Conservation (phyloP, 2,888 invertebrate species). For the Stegana nigrithorax region DNA sequence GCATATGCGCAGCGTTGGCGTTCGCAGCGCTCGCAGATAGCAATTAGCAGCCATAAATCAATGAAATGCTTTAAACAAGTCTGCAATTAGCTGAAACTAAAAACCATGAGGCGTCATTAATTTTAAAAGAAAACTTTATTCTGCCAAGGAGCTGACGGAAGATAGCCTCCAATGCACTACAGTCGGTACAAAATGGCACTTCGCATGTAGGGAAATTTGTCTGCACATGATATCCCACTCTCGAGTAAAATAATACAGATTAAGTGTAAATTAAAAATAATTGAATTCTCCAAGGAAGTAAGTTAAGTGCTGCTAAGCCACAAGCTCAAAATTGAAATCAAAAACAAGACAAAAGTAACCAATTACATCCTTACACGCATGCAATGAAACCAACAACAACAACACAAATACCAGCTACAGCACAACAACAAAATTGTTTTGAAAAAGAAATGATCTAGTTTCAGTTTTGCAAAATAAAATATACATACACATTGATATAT, state of each 20-base stretch:
- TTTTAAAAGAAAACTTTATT: neutral
- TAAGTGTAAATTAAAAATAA: neutral
- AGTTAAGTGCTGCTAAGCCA: neutral
- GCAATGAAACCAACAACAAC: neutral
- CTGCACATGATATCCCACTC: no score
- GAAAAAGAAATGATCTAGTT: no score
- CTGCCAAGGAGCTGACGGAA: no score
- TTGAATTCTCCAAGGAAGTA: neutral
- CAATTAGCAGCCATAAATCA: conserved; percentile 56
- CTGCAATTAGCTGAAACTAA: conserved; percentile 46
- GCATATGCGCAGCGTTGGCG: no score
- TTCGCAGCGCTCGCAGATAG: no score
- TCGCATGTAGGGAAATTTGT: no score
- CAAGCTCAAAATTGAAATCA: neutral
- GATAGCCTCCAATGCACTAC: no score
- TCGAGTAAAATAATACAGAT: neutral
- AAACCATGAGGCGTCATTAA: neutral
- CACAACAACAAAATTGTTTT: no score
- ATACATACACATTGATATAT: no score
- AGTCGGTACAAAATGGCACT: no score
- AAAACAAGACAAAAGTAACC: neutral
- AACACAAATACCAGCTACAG: neutral
- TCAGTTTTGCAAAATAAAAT: no score
- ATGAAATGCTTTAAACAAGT: conserved; percentile 55
- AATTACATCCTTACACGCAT: neutral